phyloP scores from a whole-genome alignment of 1,140 invertebrate genomes.

The Micrasema minimum region DNA sequence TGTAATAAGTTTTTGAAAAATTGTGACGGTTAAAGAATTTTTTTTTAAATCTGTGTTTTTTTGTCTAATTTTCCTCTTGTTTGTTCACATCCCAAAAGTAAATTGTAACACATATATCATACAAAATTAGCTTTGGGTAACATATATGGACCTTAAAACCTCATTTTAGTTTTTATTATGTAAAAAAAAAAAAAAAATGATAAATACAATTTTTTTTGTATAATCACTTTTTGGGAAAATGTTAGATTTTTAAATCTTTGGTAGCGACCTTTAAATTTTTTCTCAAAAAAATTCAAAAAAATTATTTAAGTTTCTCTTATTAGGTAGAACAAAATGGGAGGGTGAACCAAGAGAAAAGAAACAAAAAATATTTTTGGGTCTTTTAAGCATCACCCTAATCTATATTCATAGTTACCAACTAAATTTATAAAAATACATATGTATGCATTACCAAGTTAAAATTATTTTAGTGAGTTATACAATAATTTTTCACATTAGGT shows the following conservation, averaged over 20 bases:
- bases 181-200: not conserved
- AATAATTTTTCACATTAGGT: no score
- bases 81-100: conserved; percentile 12
- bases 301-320: conserved; percentile 8
- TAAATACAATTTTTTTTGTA: conserved; percentile 1
- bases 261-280: conserved; percentile 15
- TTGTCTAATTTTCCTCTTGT: conserved; percentile 15
- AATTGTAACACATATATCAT: conserved; percentile 8
- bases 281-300: conserved; percentile 9
- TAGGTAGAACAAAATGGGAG: conserved; percentile 14
- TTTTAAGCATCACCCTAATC: conserved; percentile 11
- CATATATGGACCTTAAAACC: conserved; percentile 12
- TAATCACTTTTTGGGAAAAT: conserved; percentile 13
- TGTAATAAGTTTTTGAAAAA: not conserved
- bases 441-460: no score
- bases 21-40: conserved; percentile 6
- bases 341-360: conserved; percentile 8
- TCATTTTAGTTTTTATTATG: conserved; percentile 12
- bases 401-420: no score
- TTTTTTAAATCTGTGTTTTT: conserved; percentile 4
- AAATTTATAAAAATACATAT: no score
- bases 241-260: conserved; percentile 13
- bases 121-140: conserved; percentile 12
- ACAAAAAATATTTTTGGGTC: conserved; percentile 15
- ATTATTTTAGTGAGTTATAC: no score